Evolutionary conservation across 2,113 vertebrate genomes (phyloP), one percentile per base, ranked within the genome.

Genomic region (Silurus glanis): DNA sequence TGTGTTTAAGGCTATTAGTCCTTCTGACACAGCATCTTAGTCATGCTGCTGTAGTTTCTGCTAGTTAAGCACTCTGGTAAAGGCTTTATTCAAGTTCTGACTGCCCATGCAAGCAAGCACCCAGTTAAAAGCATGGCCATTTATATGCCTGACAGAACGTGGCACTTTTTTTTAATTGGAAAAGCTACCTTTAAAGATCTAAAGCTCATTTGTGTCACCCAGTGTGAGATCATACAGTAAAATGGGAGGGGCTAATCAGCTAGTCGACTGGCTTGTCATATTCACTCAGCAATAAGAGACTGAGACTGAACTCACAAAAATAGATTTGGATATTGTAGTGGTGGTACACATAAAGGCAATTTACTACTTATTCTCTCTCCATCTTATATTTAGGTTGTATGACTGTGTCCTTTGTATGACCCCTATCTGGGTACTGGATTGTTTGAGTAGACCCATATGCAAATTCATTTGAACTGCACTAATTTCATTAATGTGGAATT

Each of bases 1-100:
- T 92, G 92, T 92, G 90, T 93, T 91, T 93, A 92, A 92, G 91
- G 91, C 92, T 92, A 94, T 94, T 94, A 93, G 92, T 92, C 87
- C 89, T 92, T 87, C 90, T 92, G 90, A 92, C 91, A 91, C 88
- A 88, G 90, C 89, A 90, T 92, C 91, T 93, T 92, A 92, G 92
- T 94, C 92, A 93, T 87, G 91, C 89, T 66, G 87, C 90, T 87
- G 86, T 93, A 90, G 79, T 82, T 94, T 94, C 90, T 92, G 92
- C 93, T 92, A 90, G 91, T 93, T 91, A 93, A 93, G 92, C 92
- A 93, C 90, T 92, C 92, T 91, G 91, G 91, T 89, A 92, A 85
- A 75, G 88, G 74, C 89, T 91, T 86, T 83, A 84, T 90, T 93
- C 72, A 83, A 85, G 90, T 87, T 89, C 64, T n/a, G 47, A 71